Evolutionary conservation across 2,888 invertebrate species (phyloP).

Genomic region (Thereva unica): DNA sequence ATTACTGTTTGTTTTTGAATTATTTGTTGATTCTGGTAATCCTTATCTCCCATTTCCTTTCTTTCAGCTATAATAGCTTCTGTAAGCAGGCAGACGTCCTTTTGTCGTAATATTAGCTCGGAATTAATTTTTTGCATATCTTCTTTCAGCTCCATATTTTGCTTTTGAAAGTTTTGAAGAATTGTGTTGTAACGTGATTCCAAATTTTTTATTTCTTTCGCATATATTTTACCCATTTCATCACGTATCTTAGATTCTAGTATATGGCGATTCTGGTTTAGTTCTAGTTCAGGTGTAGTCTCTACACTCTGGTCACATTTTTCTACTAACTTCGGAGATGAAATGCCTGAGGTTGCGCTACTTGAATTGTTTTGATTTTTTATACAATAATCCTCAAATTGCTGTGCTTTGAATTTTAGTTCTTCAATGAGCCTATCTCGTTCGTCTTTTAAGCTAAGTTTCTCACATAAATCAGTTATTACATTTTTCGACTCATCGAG

Average conservation of each 20-base stretch:
- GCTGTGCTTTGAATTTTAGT: conserved; percentile 65
- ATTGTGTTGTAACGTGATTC: conserved; percentile 60
- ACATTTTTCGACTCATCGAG: conserved; percentile 52
- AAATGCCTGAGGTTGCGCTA: conserved; percentile 49
- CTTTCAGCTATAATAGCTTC: conserved; percentile 56
- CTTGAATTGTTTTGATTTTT: conserved; percentile 59
- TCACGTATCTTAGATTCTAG: conserved; percentile 63
- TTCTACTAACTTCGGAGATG: conserved; percentile 41
- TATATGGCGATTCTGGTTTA: conserved; percentile 45
- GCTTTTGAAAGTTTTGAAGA: conserved; percentile 54
- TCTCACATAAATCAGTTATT: conserved; percentile 53
- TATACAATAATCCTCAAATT: conserved; percentile 66
- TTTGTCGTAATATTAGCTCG: conserved; percentile 51
- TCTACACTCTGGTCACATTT: conserved; percentile 50
- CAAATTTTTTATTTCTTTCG: conserved; percentile 64
- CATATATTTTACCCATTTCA: conserved; percentile 70
- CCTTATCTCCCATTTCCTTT: conserved; percentile 51
- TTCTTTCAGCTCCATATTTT: conserved; percentile 47
- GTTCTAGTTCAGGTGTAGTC: conserved; percentile 55
- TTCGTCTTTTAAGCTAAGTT: conserved; percentile 59
- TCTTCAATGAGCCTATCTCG: conserved; percentile 66
- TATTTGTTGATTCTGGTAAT: conserved; percentile 45
- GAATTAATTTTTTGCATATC: conserved; percentile 49
- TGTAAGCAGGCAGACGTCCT: conserved; percentile 54
- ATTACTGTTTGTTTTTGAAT: conserved; percentile 49